Evolutionary conservation across 37 sponge, comb jelly and placozoan species (phyloP).

Genomic region (Lycopodina hypogea): DNA sequence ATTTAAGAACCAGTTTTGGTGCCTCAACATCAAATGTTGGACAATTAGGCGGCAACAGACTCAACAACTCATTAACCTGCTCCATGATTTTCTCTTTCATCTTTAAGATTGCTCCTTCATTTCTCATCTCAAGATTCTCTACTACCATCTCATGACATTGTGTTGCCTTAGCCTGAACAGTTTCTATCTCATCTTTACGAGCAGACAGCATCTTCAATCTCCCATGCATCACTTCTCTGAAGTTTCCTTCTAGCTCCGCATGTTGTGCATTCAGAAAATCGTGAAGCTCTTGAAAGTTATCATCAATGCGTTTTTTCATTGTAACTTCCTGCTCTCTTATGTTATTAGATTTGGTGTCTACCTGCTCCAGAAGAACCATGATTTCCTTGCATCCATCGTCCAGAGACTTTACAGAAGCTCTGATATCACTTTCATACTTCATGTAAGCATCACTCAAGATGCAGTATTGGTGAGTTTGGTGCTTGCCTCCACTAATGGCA

Average conservation of each 20-base stretch:
- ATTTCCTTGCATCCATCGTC: background rate
- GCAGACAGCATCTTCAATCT: background rate
- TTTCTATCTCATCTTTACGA: constrained; percentile 1
- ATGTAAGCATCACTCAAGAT: background rate
- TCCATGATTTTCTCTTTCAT: constrained; percentile 15
- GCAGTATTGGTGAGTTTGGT: background rate
- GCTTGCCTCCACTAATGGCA: background rate
- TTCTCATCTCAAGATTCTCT: constrained; percentile 8
- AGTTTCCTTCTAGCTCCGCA: constrained; percentile 1
- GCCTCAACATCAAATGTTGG: background rate
- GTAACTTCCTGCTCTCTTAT: background rate
- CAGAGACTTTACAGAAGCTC: background rate
- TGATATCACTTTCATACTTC: background rate
- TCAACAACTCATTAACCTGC: background rate
- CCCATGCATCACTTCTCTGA: background rate
- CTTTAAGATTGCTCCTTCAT: constrained; percentile 9
- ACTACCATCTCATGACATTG: background rate
- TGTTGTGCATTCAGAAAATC: constrained; percentile 3
- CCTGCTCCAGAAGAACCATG: background rate
- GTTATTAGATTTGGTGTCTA: background rate
- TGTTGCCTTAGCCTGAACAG: constrained; percentile 4
- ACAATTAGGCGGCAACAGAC: background rate
- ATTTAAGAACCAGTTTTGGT: background rate
- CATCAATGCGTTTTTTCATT: background rate
- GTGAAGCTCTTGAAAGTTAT: background rate